A percentile compares a stretch with the other conserved stretches of the same genome.
These are phyloP conservation scores for Eledona agricola DNA, from an alignment of 2,888 invertebrate genomes.

Conservation along the genomic window DNA sequence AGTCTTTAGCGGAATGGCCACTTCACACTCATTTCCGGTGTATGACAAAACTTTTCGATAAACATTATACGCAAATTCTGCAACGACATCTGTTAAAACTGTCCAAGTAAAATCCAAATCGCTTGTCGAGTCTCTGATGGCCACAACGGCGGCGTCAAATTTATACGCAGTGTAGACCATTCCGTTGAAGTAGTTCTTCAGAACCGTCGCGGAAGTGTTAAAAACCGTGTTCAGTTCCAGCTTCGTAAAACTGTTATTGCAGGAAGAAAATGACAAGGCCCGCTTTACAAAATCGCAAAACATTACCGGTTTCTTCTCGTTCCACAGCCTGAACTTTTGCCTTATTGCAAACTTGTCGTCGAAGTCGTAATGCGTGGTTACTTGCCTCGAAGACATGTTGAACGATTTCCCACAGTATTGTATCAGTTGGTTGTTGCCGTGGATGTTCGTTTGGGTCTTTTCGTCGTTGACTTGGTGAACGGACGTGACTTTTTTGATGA, in stretches of 20 bases:
- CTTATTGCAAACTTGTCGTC: slow-evolving; percentile 27
- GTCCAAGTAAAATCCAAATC: slow-evolving; percentile 10
- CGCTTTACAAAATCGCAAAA: slow-evolving; percentile 28
- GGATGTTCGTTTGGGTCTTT: slow-evolving; percentile 40
- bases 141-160: slow-evolving; percentile 41
- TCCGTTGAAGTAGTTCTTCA: slow-evolving; percentile 43
- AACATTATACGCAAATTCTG: slow-evolving; percentile 30
- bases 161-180: slow-evolving; percentile 45
- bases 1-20: slow-evolving; percentile 29
- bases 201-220: slow-evolving; percentile 38
- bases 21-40: slow-evolving; percentile 29
- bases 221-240: slow-evolving; percentile 41
- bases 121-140: slow-evolving; percentile 27
- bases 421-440: slow-evolving; percentile 25
- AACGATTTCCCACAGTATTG: slow-evolving; percentile 43
- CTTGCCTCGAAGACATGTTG: slow-evolving; percentile 41
- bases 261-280: slow-evolving; percentile 37
- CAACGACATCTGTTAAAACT: slow-evolving; percentile 26
- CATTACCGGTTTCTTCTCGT: slow-evolving; percentile 28
- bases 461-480: slow-evolving; percentile 35
- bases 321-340: slow-evolving; percentile 46
- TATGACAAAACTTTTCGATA: slow-evolving; percentile 26
- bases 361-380: slow-evolving; percentile 37
- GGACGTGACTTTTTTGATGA: slow-evolving; percentile 22
- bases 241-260: slow-evolving; percentile 41